These are phyloP conservation scores for Spinibarbus caldwelli DNA, from an alignment of 2,797 vertebrate species.

Conservation along the genomic window DNA sequence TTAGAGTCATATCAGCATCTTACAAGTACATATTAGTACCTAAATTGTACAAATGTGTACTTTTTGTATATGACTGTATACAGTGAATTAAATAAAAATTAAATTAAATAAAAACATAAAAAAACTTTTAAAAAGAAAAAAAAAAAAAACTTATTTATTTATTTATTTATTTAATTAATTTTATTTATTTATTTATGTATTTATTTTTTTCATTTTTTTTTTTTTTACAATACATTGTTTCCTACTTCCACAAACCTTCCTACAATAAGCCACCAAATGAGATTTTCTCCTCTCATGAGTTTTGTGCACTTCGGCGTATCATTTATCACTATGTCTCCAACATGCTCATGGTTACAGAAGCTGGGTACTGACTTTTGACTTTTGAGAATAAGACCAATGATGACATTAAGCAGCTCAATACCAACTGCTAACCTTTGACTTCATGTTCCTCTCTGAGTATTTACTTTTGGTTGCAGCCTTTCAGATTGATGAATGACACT, in stretches of 20 bases:
- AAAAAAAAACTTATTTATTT: too few species aligned
- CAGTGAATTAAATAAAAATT: not conserved
- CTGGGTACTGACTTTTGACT: slow-evolving; percentile 52
- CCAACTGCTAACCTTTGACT: slow-evolving; percentile 55
- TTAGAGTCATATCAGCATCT: not conserved
- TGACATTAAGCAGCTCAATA: slow-evolving; percentile 54
- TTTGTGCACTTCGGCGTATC: slow-evolving; percentile 16
- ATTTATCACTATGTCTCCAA: slow-evolving; percentile 36
- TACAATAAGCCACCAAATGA: not conserved
- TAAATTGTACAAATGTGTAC: not conserved
- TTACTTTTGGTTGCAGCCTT: slow-evolving; percentile 44
- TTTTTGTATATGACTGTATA: not conserved
- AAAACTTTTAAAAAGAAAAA: too few species aligned
- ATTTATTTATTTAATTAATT: too few species aligned
- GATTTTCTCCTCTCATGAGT: slow-evolving; percentile 20
- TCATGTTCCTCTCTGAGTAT: slow-evolving; percentile 27
- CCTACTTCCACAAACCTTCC: slow-evolving; percentile 8
- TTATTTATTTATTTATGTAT: too few species aligned
- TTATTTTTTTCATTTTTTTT: too few species aligned
- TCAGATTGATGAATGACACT: slow-evolving; percentile 56
- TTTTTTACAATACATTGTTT: not conserved
- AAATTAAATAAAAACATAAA: not conserved
- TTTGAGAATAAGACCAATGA: slow-evolving; percentile 53
- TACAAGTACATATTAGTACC: not conserved
- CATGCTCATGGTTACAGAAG: slow-evolving; percentile 21